Conservation (phyloP, 2,113 vertebrate species). For the Anseranas semipalmata region DNA sequence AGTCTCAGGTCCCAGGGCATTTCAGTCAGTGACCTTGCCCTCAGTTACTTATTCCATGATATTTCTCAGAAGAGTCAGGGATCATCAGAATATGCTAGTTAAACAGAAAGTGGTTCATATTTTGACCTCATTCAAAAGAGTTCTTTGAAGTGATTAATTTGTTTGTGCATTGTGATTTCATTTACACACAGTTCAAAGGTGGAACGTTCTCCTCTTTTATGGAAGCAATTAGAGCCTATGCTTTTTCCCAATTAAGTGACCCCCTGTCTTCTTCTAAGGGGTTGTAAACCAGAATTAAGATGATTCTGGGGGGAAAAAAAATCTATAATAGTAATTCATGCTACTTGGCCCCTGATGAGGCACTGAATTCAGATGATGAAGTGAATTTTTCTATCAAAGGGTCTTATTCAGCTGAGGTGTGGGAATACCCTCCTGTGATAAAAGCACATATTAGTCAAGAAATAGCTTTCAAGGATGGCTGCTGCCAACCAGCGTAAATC, state of each 20-base stretch:
- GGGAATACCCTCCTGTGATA: slow-evolving; percentile 46
- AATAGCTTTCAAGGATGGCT: slow-evolving; percentile 60
- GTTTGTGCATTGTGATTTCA: slow-evolving; percentile 39
- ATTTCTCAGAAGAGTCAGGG: not conserved
- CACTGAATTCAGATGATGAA: slow-evolving; percentile 14
- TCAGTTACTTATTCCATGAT: slow-evolving; percentile 5
- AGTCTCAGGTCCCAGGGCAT: not conserved
- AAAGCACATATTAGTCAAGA: slow-evolving; percentile 45
- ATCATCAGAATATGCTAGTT: slow-evolving; percentile 2
- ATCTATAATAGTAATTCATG: slow-evolving; percentile 8
- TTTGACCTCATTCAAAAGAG: slow-evolving; percentile 21
- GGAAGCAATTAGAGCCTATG: slow-evolving; percentile 23
- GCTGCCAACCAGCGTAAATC: slow-evolving; percentile 67
- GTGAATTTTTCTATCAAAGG: slow-evolving; percentile 42
- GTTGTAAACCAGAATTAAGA: slow-evolving; percentile 36
- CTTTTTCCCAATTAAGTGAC: slow-evolving; percentile 26
- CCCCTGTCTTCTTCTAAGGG: not conserved
- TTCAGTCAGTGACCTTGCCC: not conserved
- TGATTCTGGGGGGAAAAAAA: not conserved
- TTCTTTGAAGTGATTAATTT: slow-evolving; percentile 42
- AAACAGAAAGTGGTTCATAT: not conserved
- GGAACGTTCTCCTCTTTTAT: not conserved
- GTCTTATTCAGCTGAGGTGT: not conserved
- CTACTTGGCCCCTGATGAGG: slow-evolving; percentile 24
- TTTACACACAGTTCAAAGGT: slow-evolving; percentile 43